Evolutionary conservation across 2,113 vertebrate genomes (phyloP).

Genomic region (Lepus timidus): DNA sequence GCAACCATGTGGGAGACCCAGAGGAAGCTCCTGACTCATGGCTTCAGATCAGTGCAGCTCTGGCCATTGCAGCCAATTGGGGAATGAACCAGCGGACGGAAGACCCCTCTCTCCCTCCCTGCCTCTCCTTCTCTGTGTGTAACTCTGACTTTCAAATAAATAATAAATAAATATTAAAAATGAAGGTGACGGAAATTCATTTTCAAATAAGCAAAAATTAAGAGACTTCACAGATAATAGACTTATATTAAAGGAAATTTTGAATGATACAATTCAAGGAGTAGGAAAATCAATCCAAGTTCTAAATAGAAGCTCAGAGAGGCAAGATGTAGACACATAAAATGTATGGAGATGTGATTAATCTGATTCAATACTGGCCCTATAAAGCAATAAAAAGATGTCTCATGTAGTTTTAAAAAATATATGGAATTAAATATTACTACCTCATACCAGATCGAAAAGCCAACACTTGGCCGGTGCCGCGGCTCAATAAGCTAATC

Average conservation of each 20-base stretch:
- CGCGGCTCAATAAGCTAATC: too few species aligned
- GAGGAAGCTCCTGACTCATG: too few species aligned
- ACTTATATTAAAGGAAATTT: neutral
- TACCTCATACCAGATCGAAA: neutral
- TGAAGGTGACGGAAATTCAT: neutral
- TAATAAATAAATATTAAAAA: neutral
- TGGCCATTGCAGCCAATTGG: too few species aligned
- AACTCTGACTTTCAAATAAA: too few species aligned
- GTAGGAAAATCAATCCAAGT: neutral
- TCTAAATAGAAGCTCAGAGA: neutral
- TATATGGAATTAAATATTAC: neutral
- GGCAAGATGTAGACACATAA: neutral
- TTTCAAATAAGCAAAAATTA: conserved; percentile 39
- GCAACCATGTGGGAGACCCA: too few species aligned
- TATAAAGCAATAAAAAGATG: neutral
- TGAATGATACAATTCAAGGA: neutral
- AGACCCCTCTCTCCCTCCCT: too few species aligned
- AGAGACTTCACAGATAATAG: neutral
- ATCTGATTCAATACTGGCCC: neutral
- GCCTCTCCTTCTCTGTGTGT: too few species aligned
- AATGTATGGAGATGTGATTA: neutral
- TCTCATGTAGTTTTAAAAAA: neutral
- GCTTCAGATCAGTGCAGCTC: too few species aligned
- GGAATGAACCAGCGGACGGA: too few species aligned
- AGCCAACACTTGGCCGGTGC: neutral